Evolutionary conservation across 2,113 vertebrate species (phyloP).

Genomic region (Helogale parvula): DNA sequence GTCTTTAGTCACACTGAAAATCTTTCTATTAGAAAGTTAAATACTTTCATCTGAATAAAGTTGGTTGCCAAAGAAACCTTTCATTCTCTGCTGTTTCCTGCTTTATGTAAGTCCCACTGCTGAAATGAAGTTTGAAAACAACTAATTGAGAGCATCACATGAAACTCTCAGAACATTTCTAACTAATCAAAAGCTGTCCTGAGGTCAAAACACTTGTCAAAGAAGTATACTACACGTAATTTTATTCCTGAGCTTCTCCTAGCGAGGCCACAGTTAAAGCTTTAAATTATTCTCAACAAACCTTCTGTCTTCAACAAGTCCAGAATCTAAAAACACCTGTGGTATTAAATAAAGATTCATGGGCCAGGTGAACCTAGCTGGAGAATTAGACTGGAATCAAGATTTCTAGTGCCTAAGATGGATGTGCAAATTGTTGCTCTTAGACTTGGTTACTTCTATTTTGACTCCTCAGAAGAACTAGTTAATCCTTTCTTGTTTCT

Average conservation of each 20-base stretch:
- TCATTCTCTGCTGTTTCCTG: not conserved
- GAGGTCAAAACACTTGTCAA: not conserved
- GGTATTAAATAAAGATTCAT: not conserved
- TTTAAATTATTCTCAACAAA: not conserved
- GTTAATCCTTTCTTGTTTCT: not conserved
- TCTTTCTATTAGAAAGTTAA: not conserved
- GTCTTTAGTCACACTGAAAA: not conserved
- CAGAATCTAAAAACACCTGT: not conserved
- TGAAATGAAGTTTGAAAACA: slow-evolving; percentile 34
- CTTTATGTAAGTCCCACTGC: not conserved
- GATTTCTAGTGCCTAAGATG: not conserved
- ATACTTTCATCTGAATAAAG: not conserved
- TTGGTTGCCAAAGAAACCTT: not conserved
- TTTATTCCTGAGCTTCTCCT: not conserved
- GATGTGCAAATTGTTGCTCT: not conserved
- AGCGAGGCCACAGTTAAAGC: not conserved
- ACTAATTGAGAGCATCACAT: not conserved
- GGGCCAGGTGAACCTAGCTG: not conserved
- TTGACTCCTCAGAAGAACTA: not conserved
- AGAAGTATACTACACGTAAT: not conserved
- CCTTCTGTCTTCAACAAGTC: not conserved
- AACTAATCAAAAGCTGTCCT: not conserved
- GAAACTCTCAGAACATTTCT: not conserved
- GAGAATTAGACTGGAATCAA: not conserved
- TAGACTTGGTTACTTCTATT: not conserved